Evolutionary conservation across 1,140 invertebrate species (phyloP), one percentile per base, ranked within the genome.

Genomic region (Bombus impatiens): DNA sequence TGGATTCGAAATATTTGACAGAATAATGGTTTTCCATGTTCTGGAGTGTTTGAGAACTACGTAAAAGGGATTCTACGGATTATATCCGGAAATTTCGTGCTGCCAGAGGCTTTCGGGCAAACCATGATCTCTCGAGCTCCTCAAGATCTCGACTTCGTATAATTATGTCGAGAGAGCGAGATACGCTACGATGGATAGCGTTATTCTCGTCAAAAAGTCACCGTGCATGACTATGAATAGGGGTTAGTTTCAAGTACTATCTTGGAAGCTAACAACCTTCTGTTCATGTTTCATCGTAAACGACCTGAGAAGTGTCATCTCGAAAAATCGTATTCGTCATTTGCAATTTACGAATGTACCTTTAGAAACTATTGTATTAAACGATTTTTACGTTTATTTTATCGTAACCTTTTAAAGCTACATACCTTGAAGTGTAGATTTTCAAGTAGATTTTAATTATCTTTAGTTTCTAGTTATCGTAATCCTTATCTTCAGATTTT

Each of bases 191-290:
- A 9, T n/a, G 37, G 37, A 40, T 40, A 25, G 76, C 53, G 75
- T 37, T 37, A 42, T 78, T n/a, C 53, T 42, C 76, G 35, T 72
- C 28, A 40, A 42, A 78, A 78, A 65, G 53, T 65, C 76, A 65
- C 32, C 40, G 37, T 42, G 76, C 59, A 42, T 42, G 37, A 10
- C 28, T 65, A 42, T 8, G n/a, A 78, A 78, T 62, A 37, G 35
- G 59, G 76, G 28, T 78, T 65, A 65, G 42, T 78, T 78, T 65
- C 57, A 28, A 67, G 76, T 1, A 53, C 25, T 37, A n/a, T 10
- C 35, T 57, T 59, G 35, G 1, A 57, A 78, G 12, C 13, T 28
- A 72, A 72, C 71, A 44, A 47, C 42, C 71, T 9, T 3, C 28
- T 18, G 5, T 28, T 25, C 57, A 32, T 32, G 47, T n/a, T 22